Base-by-base conservation (phyloP, 2,797 vertebrate species). In the Acanthis flammea region DNA sequence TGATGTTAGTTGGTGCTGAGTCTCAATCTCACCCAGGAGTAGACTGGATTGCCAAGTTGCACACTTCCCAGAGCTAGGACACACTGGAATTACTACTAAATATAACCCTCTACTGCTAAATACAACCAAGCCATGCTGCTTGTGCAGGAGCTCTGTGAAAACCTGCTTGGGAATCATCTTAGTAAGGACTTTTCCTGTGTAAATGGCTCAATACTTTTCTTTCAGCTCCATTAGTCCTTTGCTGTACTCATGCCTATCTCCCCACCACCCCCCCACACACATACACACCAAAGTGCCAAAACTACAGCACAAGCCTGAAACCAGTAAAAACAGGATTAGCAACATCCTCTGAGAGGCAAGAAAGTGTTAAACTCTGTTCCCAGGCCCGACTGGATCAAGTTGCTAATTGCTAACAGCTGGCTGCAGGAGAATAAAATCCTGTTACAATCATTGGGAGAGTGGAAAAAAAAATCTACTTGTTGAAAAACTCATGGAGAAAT, bases 401-500 rank as follows among this genome's bases (percentile, higher is more conserved):
- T 95, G 91, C 96, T 97, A 97, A 97, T 97, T 97, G 96, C 90
- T 96, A 95, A 95, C 97, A 97, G 96, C 96, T 97, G 97, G 84
- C 75, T 94, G 84, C 47, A 84, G 79, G 73, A 92, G 93, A 95
- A 86, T 79, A 79, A 96, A 97, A 92, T 57, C 88, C 88, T 90
- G 76, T 53, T 96, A 84, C 86, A 94, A 90, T 90, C 86, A 85
- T 55, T 91, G 89, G 51, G 58, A 67, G 51, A 70, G 21, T 5
- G 25, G 62, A 27, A 50, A 63, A 62, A 41, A 63, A 72, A 22
- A 25, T 30, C 73, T 87, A 8, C 42, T 67, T 57, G 71, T 75
- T 83, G 78, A 89, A 92, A 92, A 94, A 83, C 68, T 85, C 85
- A 31, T 14, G 18, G 10, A 74, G 80, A 93, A 90, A 92, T 12